Conservation (phyloP, 2,113 vertebrate genomes). For the Psilopogon haemacephalus region DNA sequence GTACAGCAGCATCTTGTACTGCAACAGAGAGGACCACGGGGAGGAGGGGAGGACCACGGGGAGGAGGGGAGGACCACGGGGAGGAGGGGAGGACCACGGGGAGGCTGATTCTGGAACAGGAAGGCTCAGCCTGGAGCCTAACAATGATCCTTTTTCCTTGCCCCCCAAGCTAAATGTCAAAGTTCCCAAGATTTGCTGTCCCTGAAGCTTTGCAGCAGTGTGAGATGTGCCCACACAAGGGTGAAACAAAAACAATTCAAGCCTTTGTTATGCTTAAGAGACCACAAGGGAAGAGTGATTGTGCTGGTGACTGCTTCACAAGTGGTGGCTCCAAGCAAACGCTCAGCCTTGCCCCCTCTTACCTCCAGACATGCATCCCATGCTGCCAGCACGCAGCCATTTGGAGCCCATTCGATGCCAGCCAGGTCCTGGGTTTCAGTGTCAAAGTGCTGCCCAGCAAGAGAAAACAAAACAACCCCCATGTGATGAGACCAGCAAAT, state of each 20-base stretch:
- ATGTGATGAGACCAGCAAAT: not conserved
- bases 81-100: too few species aligned
- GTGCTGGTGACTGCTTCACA: not conserved
- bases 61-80: too few species aligned
- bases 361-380: slow-evolving; percentile 97
- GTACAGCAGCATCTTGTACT: slow-evolving; percentile 95
- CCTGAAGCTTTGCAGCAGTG: not conserved
- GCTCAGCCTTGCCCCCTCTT: not conserved
- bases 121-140: not conserved
- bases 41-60: too few species aligned
- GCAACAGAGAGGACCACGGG: not conserved
- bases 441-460: slow-evolving; percentile 87
- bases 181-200: not conserved
- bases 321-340: not conserved
- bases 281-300: not conserved
- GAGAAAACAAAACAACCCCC: not conserved
- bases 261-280: not conserved
- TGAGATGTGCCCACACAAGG: not conserved
- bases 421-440: slow-evolving; percentile 91
- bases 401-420: slow-evolving; percentile 95
- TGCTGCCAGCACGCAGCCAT: slow-evolving; percentile 90
- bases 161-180: not conserved
- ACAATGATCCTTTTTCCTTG: not conserved
- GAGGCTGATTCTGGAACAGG: not conserved
- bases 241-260: not conserved